phyloP scores from a whole-genome alignment of 2,797 vertebrate species.

The Falco concolor region DNA sequence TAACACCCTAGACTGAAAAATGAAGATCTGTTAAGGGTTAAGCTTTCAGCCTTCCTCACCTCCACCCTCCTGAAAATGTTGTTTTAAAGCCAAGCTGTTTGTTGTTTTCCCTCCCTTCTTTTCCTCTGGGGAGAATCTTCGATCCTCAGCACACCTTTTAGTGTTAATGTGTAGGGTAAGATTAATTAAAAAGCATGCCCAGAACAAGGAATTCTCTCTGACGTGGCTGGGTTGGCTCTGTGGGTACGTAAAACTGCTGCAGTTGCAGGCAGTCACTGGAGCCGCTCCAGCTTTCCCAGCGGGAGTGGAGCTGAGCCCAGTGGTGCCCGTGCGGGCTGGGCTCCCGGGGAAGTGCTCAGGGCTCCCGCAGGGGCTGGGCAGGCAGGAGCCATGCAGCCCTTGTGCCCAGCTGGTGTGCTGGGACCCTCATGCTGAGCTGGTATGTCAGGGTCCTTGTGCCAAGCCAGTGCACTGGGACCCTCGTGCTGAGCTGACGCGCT shows the following conservation, averaged over 20 bases:
- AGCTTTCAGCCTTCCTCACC: not conserved
- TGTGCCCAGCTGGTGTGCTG: too few relatives aligned
- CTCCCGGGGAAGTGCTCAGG: fast-evolving
- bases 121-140: not conserved
- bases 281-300: fast-evolving
- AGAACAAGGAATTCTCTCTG: not conserved
- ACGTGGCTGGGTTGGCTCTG: fast-evolving
- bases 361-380: not conserved
- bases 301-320: not conserved
- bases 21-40: not conserved
- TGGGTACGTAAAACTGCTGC: not conserved
- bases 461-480: too few relatives aligned
- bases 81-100: not conserved
- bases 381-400: not conserved
- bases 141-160: not conserved
- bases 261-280: not conserved
- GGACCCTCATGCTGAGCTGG: too few relatives aligned
- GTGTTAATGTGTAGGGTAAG: not conserved
- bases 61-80: not conserved
- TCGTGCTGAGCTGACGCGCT: too few relatives aligned
- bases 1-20: not conserved
- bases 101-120: not conserved
- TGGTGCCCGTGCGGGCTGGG: not conserved
- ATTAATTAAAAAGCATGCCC: not conserved
- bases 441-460: too few relatives aligned